Conservation (phyloP, 1,140 invertebrate genomes). For the Drosophila teissieri region DNA sequence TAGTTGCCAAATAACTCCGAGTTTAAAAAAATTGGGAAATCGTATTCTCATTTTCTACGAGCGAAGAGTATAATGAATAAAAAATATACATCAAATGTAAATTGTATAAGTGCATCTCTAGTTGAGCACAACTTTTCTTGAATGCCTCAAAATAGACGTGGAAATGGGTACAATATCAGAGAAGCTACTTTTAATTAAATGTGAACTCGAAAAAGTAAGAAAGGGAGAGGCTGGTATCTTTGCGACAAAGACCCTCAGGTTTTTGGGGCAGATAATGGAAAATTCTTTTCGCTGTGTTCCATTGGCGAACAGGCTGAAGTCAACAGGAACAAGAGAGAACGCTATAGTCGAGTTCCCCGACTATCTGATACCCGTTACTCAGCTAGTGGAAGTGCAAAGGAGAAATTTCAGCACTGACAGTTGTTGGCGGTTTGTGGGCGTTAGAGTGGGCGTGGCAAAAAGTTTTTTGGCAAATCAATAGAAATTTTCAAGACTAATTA, state of each 20-base stretch:
- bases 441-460: too few relatives aligned
- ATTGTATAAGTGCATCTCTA: slow-evolving; percentile 28
- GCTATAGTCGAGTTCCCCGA: too few relatives aligned
- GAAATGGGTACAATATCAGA: slow-evolving; percentile 35
- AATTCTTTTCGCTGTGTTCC: slow-evolving; percentile 24
- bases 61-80: background rate
- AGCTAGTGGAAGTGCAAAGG: too few relatives aligned
- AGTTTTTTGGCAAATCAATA: too few relatives aligned
- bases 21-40: too few relatives aligned
- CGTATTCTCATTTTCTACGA: background rate
- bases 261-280: slow-evolving; percentile 32
- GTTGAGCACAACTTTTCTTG: slow-evolving; percentile 2
- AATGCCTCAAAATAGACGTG: slow-evolving; percentile 20
- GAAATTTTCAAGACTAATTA: too few relatives aligned
- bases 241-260: slow-evolving; percentile 34
- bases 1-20: too few relatives aligned
- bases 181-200: slow-evolving; percentile 56
- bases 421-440: too few relatives aligned
- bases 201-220: slow-evolving; percentile 15
- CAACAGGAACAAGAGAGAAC: too few relatives aligned
- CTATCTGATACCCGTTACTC: too few relatives aligned
- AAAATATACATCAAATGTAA: slow-evolving; percentile 16
- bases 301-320: slow-evolving; percentile 35
- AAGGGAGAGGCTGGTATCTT: slow-evolving; percentile 15
- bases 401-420: too few relatives aligned